phyloP scores from a whole-genome alignment of 2,888 invertebrate genomes.

The Lasius platythorax region DNA sequence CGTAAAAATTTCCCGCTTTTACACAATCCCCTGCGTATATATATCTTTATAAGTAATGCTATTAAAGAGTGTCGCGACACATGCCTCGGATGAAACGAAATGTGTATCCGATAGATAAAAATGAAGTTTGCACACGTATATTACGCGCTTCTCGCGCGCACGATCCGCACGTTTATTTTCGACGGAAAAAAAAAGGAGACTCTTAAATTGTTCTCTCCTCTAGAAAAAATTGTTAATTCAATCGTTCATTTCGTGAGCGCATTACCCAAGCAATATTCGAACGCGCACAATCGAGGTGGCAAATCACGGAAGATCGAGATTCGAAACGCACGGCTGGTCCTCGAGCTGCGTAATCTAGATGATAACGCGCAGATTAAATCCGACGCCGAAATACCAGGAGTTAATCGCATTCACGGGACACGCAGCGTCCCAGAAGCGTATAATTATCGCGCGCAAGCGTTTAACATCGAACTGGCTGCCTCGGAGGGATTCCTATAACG shows the following conservation, averaged over 20 bases:
- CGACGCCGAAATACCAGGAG: slow-evolving; percentile 74
- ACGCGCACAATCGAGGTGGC: slow-evolving; percentile 27
- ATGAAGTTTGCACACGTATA: not conserved
- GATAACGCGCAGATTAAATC: slow-evolving; percentile 78
- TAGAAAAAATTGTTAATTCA: slow-evolving; percentile 5
- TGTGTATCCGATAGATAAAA: not conserved
- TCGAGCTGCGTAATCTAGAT: slow-evolving; percentile 73
- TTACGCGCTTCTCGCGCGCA: not conserved
- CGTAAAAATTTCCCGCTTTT: slow-evolving; percentile 13
- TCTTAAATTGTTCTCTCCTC: not conserved
- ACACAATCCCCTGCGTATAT: no score
- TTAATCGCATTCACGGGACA: slow-evolving; percentile 76
- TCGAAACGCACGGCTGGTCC: slow-evolving; percentile 51
- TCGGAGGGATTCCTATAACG: slow-evolving; percentile 41
- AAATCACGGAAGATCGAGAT: slow-evolving; percentile 56
- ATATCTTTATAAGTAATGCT: not conserved
- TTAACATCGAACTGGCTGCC: slow-evolving; percentile 57
- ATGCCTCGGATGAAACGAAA: not conserved
- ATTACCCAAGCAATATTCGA: slow-evolving; percentile 24
- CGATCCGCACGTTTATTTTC: not conserved
- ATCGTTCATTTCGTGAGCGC: not conserved
- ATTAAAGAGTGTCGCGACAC: not conserved
- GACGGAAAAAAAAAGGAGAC: not conserved
- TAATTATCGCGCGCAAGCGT: slow-evolving; percentile 71
- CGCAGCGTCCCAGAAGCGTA: slow-evolving; percentile 68